Conservation (phyloP, 2,888 invertebrate species). For the Cetonia aurata region DNA sequence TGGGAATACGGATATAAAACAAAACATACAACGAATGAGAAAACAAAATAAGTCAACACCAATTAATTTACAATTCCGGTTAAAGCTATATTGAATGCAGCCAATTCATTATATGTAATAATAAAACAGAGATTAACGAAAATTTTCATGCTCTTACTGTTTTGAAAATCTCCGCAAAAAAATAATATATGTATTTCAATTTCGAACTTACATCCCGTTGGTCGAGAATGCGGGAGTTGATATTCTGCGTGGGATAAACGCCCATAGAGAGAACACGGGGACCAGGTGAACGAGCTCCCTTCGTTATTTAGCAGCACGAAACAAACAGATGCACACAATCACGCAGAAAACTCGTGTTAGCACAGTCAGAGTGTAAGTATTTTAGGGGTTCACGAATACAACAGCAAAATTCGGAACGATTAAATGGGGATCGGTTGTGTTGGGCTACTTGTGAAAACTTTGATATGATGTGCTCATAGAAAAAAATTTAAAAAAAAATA, state of each 20-base stretch:
- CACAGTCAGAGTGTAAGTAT: conserved; percentile 4
- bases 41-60: conserved; percentile 3
- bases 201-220: conserved; percentile 87
- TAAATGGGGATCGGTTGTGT: background rate
- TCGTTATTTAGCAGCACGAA: conserved; percentile 69
- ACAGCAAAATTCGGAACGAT: background rate
- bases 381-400: background rate
- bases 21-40: conserved; percentile 13
- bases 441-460: no score
- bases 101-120: background rate
- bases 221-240: conserved; percentile 89
- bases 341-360: conserved; percentile 64
- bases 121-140: background rate
- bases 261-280: conserved; percentile 92
- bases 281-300: conserved; percentile 94
- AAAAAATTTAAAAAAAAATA: background rate
- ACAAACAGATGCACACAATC: conserved; percentile 66
- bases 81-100: conserved; percentile 20
- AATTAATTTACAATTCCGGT: conserved; percentile 1
- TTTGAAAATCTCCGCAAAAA: conserved; percentile 27
- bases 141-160: background rate
- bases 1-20: background rate
- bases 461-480: conserved; percentile 1
- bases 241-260: conserved; percentile 88
- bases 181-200: conserved; percentile 6